Conservation (phyloP, 2,888 invertebrate genomes). For the Pollenia amentaria region DNA sequence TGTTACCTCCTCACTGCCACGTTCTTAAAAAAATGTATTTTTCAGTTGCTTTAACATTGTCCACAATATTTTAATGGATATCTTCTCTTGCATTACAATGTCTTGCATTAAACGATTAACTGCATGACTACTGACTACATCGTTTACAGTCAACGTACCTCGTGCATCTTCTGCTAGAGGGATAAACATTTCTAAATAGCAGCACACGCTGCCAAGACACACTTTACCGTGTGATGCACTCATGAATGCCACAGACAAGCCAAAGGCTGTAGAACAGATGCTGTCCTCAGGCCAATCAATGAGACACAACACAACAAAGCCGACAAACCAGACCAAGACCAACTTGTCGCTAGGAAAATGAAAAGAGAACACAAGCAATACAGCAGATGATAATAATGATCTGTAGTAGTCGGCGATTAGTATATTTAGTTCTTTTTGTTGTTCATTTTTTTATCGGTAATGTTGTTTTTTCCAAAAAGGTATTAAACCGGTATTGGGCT, state of each 20-base stretch:
- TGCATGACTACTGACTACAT: conserved; percentile 35
- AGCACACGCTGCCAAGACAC: conserved; percentile 69
- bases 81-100: conserved; percentile 42
- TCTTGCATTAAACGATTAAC: conserved; percentile 57
- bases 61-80: neutral
- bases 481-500: conserved; percentile 65
- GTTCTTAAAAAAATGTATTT: neutral
- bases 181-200: conserved; percentile 68
- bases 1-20: neutral
- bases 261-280: conserved; percentile 75
- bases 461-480: conserved; percentile 23
- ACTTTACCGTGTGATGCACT: conserved; percentile 19
- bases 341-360: conserved; percentile 47
- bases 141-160: neutral
- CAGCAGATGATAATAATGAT: conserved; percentile 59
- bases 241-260: conserved; percentile 34
- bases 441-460: neutral
- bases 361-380: conserved; percentile 15
- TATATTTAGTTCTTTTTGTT: conserved; percentile 17
- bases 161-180: conserved; percentile 60
- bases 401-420: conserved; percentile 50
- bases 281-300: conserved; percentile 67
- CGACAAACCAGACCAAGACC: conserved; percentile 48
- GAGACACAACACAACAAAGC: conserved; percentile 37
- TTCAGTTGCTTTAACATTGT: neutral